Conservation (phyloP, 2,113 vertebrate genomes). For the Albula glossodonta region DNA sequence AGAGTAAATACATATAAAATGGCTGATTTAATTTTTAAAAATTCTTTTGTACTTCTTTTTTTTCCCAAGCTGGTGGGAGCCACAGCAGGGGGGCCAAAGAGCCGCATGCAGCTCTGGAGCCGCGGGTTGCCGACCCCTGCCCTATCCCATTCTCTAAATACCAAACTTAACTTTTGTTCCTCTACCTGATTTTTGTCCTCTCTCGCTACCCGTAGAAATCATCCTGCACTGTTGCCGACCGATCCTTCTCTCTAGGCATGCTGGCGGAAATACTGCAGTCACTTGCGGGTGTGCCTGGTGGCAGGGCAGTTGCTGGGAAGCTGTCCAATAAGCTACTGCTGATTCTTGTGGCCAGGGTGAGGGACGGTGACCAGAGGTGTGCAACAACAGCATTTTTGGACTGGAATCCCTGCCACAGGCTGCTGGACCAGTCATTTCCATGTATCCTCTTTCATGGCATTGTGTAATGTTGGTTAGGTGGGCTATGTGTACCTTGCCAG, state of each 20-base stretch:
- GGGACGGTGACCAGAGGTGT: constrained; percentile 79
- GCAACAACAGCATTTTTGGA: constrained; percentile 84
- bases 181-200: background rate
- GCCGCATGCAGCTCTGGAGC: too few species aligned
- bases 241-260: constrained; percentile 82
- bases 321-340: constrained; percentile 79
- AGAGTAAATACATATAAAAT: too few species aligned
- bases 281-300: constrained; percentile 58
- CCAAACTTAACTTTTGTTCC: too few species aligned
- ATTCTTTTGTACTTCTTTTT: too few species aligned
- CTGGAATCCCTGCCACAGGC: constrained; percentile 81
- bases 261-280: constrained; percentile 78
- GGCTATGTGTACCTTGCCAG: too few species aligned
- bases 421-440: constrained; percentile 65
- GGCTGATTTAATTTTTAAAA: too few species aligned
- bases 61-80: too few species aligned
- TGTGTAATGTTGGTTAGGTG: too few species aligned
- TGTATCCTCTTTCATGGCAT: constrained; percentile 64
- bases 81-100: too few species aligned
- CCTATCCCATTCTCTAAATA: background rate
- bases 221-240: constrained; percentile 76
- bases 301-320: constrained; percentile 56
- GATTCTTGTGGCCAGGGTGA: constrained; percentile 65
- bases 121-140: too few species aligned
- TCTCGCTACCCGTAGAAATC: constrained; percentile 68